Conservation (phyloP, 2,888 invertebrate species). For the Drepanosiphum platanoidis region DNA sequence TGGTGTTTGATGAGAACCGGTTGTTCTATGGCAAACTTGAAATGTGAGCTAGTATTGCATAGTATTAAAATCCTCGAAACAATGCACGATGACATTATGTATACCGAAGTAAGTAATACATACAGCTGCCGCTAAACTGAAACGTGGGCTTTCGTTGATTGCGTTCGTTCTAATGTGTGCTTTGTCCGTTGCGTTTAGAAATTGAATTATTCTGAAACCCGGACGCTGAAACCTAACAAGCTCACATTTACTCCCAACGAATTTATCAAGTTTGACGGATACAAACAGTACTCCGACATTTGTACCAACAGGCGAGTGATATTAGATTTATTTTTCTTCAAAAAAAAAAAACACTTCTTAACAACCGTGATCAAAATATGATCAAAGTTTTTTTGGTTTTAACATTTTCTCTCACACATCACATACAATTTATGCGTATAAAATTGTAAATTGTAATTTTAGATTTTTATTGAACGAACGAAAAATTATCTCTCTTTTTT, state of each 20-base stretch:
- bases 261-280: constrained; percentile 8
- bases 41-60: constrained; percentile 40
- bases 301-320: neutral
- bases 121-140: too few relatives aligned
- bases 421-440: too few relatives aligned
- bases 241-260: neutral
- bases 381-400: too few relatives aligned
- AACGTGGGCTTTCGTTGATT: too few relatives aligned
- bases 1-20: constrained; percentile 25
- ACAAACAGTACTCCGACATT: neutral
- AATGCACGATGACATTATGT: neutral
- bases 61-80: constrained; percentile 18
- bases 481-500: neutral
- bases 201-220: neutral
- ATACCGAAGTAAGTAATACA: neutral
- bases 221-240: too few relatives aligned
- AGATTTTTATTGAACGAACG: too few relatives aligned
- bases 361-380: too few relatives aligned
- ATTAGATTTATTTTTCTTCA: neutral
- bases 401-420: too few relatives aligned
- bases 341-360: neutral
- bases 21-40: constrained; percentile 29
- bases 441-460: too few relatives aligned
- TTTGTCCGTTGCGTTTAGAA: constrained; percentile 4
- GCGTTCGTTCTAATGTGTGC: too few relatives aligned